A percentile compares a stretch with the other conserved stretches of the same genome.
Evolutionary conservation across 2,113 vertebrate genomes (phyloP).

Genomic region (Callorhinus ursinus): DNA sequence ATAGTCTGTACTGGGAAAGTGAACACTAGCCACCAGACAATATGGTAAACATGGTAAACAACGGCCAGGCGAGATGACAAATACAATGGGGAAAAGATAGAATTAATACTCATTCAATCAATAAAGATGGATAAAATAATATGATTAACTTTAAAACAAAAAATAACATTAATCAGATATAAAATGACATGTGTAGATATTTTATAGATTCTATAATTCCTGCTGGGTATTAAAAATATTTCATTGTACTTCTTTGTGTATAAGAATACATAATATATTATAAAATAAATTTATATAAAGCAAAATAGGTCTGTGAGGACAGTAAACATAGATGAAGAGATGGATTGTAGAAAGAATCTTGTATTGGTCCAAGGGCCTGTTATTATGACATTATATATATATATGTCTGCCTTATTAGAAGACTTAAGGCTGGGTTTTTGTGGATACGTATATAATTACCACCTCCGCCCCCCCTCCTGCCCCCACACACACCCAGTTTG

Average conservation of each 20-base stretch:
- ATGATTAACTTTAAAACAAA: not conserved
- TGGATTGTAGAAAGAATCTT: not conserved
- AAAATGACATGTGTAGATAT: not conserved
- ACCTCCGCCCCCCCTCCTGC: no score
- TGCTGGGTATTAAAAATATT: not conserved
- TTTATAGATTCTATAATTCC: not conserved
- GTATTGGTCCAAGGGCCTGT: not conserved
- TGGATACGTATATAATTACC: not conserved
- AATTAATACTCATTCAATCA: not conserved
- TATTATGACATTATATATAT: not conserved
- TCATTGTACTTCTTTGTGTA: not conserved
- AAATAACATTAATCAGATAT: not conserved
- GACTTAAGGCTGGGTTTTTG: not conserved
- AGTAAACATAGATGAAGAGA: not conserved
- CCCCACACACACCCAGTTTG: not conserved
- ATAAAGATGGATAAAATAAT: not conserved
- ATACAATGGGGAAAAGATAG: not conserved
- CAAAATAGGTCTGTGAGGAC: not conserved
- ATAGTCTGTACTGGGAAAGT: not conserved
- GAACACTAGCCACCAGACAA: not conserved
- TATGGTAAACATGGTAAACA: not conserved
- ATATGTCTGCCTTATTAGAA: not conserved
- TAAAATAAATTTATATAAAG: not conserved
- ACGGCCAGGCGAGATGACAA: not conserved
- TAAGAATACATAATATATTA: not conserved